Evolutionary conservation across 2,797 vertebrate genomes (phyloP).

Genomic region (Podarcis siculus): DNA sequence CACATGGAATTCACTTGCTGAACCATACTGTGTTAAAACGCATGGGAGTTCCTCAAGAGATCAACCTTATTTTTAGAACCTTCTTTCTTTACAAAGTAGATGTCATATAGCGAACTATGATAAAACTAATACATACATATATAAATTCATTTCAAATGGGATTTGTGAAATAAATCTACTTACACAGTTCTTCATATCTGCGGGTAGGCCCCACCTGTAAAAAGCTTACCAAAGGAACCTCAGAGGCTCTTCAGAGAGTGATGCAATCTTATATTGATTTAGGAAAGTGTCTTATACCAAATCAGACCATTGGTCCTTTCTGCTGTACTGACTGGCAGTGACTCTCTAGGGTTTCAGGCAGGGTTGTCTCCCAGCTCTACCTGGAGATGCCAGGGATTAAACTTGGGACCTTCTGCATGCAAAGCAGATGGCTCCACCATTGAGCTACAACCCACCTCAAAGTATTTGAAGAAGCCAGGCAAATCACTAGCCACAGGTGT

Average conservation of each 20-base stretch:
- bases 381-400: no score
- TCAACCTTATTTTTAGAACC: background rate
- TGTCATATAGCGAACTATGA: background rate
- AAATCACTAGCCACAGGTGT: background rate
- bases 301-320: no score
- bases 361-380: no score
- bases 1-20: conserved; percentile 11
- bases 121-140: background rate
- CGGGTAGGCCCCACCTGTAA: no score
- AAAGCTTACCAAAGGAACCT: background rate
- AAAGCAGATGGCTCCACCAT: no score
- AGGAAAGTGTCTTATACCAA: background rate
- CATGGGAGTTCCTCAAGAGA: background rate
- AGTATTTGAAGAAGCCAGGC: background rate
- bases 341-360: no score
- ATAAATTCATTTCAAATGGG: background rate
- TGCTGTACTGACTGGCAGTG: no score
- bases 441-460: no score
- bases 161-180: background rate
- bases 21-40: conserved; percentile 9
- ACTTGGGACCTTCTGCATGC: no score
- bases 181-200: no score
- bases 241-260: background rate
- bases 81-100: background rate
- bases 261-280: background rate